phyloP scores from a whole-genome alignment of 2,113 vertebrate species.

The Fregetta grallaria region DNA sequence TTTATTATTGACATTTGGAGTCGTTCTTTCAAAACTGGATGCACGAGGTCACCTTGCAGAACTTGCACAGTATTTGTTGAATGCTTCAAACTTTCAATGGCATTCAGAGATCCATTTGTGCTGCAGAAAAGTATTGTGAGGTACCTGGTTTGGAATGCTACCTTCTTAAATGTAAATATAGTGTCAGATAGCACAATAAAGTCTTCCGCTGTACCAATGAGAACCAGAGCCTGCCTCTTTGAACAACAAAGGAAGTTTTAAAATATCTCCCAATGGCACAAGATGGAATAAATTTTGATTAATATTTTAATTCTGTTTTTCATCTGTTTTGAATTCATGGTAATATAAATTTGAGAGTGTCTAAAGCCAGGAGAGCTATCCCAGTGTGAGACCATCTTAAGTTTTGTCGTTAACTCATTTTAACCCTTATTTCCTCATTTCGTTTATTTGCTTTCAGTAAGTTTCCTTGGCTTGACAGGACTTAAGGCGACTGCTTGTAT shows the following conservation, averaged over 20 bases:
- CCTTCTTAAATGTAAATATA: neutral
- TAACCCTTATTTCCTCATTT: neutral
- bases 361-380: neutral
- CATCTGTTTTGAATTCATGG: neutral
- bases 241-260: neutral
- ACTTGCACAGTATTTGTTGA: neutral
- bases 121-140: neutral
- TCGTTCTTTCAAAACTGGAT: neutral
- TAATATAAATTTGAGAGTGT: neutral
- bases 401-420: neutral
- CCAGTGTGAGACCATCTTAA: neutral
- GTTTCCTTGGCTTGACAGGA: neutral
- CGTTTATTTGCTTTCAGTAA: neutral
- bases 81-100: neutral
- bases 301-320: constrained; percentile 13
- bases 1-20: neutral
- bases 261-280: neutral
- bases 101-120: neutral
- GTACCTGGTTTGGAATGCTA: neutral
- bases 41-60: neutral
- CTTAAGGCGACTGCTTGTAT: neutral
- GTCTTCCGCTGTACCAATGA: neutral
- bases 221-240: neutral
- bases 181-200: neutral
- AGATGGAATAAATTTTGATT: neutral